Evolutionary conservation across 2,797 vertebrate species (phyloP).

Genomic region (Graptemys geographica): DNA sequence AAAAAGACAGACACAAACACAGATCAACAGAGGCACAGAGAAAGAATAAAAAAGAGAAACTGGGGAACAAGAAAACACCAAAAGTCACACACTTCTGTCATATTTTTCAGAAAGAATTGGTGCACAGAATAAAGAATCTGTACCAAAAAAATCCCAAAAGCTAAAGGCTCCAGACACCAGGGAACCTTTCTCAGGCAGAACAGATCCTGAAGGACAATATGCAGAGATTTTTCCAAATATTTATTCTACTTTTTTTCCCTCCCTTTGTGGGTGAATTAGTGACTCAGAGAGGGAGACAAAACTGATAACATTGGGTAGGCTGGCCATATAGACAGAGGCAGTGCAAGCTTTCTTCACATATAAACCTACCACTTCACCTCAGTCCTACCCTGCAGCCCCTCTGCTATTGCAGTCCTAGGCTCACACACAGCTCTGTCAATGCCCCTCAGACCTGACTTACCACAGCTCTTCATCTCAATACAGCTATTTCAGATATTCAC

Average conservation of each 20-base stretch:
- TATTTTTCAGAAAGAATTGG: accelerated
- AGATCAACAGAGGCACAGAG: background rate
- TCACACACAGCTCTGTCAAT: background rate
- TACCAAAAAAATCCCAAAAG: background rate
- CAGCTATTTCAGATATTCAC: background rate
- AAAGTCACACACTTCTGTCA: background rate
- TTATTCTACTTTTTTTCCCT: background rate
- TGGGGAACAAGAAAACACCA: background rate
- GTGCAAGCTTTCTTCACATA: accelerated
- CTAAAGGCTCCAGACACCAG: background rate
- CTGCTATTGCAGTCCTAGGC: background rate
- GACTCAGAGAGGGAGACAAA: background rate
- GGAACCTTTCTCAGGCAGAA: background rate
- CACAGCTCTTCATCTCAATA: background rate
- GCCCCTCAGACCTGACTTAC: background rate
- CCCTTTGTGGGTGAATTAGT: background rate
- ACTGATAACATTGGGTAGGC: background rate
- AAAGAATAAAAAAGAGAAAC: background rate
- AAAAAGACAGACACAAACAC: background rate
- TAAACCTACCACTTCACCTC: accelerated
- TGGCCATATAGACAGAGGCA: background rate
- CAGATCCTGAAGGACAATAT: background rate
- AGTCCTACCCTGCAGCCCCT: background rate
- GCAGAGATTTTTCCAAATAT: background rate
- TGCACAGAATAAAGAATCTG: background rate